Percentiles rank a stretch among this genome's conserved stretches.
phyloP scores from a whole-genome alignment of 1,140 invertebrate genomes.

The Drosophila nebulosa region DNA sequence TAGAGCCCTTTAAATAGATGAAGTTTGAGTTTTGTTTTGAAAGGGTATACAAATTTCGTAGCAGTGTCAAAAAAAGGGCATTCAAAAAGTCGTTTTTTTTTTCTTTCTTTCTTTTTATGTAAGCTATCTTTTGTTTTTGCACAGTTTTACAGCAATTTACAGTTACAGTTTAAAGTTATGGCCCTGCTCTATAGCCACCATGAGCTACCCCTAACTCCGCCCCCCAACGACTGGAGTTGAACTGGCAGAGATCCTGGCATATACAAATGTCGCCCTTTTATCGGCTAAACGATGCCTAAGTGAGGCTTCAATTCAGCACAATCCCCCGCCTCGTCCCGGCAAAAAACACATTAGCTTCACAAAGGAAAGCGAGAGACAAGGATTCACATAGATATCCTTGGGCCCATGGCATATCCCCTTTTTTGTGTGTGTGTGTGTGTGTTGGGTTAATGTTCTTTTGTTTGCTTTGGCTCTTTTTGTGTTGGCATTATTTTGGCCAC shows the following conservation, averaged over 20 bases:
- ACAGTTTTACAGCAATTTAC: conserved; percentile 40
- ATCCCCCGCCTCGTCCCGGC: neutral
- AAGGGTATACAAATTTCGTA: neutral
- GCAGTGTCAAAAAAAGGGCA: neutral
- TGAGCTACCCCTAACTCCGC: neutral
- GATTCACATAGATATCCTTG: conserved; percentile 56
- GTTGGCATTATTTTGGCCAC: conserved; percentile 18
- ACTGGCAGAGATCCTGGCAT: neutral
- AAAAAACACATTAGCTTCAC: neutral
- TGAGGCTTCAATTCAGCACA: conserved; percentile 49
- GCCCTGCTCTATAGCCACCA: conserved; percentile 8
- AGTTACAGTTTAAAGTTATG: conserved; percentile 64
- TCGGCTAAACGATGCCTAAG: conserved; percentile 75
- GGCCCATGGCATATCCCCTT: conserved; percentile 4
- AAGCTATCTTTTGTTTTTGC: conserved; percentile 56
- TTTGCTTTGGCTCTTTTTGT: neutral
- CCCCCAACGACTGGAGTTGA: neutral
- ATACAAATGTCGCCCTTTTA: conserved; percentile 59
- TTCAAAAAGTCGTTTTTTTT: neutral
- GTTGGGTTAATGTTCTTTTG: conserved; percentile 31
- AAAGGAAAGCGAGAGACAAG: conserved; percentile 45
- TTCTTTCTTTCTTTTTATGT: neutral
- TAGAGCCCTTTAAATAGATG: no score
- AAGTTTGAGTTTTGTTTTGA: no score
- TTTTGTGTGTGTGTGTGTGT: conserved; percentile 14